Percentiles rank a stretch among this genome's conserved stretches.
Evolutionary conservation across 2,113 vertebrate species (phyloP).

Genomic region (Cyanoliseus patagonus): DNA sequence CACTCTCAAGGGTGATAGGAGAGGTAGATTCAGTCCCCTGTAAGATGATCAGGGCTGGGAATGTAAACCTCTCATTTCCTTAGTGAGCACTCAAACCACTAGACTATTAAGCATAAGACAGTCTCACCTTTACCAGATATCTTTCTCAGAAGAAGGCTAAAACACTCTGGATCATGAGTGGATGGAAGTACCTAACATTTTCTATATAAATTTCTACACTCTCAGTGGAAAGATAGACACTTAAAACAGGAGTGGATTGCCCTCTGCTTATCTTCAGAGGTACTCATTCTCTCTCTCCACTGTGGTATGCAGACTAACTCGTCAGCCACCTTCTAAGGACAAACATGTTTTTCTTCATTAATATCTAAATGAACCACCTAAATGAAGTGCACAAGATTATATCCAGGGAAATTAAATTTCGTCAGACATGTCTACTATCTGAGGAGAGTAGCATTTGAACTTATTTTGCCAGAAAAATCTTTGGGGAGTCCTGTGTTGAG

Average conservation of each 20-base stretch:
- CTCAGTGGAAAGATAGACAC: not conserved
- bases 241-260: conserved; percentile 17
- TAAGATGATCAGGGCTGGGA: not conserved
- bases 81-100: conserved; percentile 33
- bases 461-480: not conserved
- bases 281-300: not conserved
- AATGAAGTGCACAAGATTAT: not conserved
- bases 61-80: conserved; percentile 12
- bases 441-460: not conserved
- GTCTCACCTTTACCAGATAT: conserved; percentile 36
- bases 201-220: conserved; percentile 20
- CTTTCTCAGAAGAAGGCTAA: conserved; percentile 36
- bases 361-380: conserved; percentile 14
- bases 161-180: not conserved
- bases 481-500: not conserved
- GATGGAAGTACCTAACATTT: conserved; percentile 16
- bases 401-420: not conserved
- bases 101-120: conserved; percentile 30
- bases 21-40: conserved; percentile 10
- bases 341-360: not conserved
- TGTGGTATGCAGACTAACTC: not conserved
- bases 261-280: not conserved
- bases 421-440: not conserved
- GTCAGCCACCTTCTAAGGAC: not conserved
- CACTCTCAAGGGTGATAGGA: not conserved